Evolutionary conservation across 2,888 invertebrate genomes (phyloP), one percentile per base, ranked within the genome.

Genomic region (Carpatolechia fugitivella): DNA sequence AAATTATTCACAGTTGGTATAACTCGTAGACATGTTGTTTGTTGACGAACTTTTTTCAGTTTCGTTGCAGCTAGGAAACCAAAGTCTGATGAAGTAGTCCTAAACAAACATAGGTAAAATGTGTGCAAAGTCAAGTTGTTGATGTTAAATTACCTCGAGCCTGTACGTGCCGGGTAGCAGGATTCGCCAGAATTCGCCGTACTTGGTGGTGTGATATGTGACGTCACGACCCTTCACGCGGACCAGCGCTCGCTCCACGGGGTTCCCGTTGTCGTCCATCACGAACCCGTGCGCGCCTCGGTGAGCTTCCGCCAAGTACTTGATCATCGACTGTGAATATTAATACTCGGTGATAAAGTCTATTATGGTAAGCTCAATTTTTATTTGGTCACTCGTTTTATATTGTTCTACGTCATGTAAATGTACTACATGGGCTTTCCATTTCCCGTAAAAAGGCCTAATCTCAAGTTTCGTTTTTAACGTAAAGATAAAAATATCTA

Each of bases 161-260:
- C 93, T 94, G 82, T 98, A 98, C 52, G 92, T 91, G 63, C 98
- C 98, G 0, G 98, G 98, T 58, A 98, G 83, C 18, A 98, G 85
- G 58, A 98, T 94, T 71, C 97, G 93, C 98, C 97, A 98, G 88
- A 96, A 98, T 82, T 98, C 98, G n/a, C 98, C 98, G 77, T 95
- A 94, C 76, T 95, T 94, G 7, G 97, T 96, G 52, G 95, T 95
- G 78, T 94, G 95, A 80, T 97, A 97, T 51, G 94, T 93, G 65
- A 97, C 95, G 74, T 97, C 96, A 50, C 97, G 93, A 0, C 94
- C 94, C 76, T 95, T 94, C 36, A 98, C 93, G 72, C 94, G 94
- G 58, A 97, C 83, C 6, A 94, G 92, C 8, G 96, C 97, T 52
- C 94, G 93, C 69, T 96, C 95, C 52, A 97, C 92, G 0, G 96